phyloP scores from a whole-genome alignment of 1,140 invertebrate species.

The Dryas iulia region DNA sequence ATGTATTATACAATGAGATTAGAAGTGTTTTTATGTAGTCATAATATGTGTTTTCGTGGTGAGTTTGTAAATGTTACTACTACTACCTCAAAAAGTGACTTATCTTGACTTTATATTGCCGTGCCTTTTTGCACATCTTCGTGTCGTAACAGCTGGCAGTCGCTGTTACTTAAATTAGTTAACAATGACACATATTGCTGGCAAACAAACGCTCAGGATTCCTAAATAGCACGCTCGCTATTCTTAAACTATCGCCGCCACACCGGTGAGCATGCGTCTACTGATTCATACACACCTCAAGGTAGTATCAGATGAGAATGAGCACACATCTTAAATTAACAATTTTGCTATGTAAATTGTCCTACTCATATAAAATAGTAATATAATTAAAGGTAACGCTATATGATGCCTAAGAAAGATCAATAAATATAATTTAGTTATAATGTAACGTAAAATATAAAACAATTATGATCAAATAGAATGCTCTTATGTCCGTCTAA shows the following conservation, averaged over 20 bases:
- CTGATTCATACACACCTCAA: slow-evolving; percentile 75
- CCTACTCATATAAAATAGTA: neutral
- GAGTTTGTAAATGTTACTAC: neutral
- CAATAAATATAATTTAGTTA: neutral
- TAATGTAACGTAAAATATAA: neutral
- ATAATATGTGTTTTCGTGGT: neutral
- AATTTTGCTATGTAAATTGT: slow-evolving; percentile 8
- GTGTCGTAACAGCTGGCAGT: slow-evolving; percentile 76
- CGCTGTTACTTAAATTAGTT: slow-evolving; percentile 78
- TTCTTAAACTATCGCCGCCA: slow-evolving; percentile 66
- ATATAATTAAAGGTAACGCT: neutral
- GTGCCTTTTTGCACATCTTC: slow-evolving; percentile 40
- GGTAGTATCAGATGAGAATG: slow-evolving; percentile 57
- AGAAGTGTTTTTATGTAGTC: slow-evolving; percentile 13
- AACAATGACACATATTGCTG: slow-evolving; percentile 80
- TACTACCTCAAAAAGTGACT: neutral
- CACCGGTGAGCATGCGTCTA: slow-evolving; percentile 69
- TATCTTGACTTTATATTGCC: neutral
- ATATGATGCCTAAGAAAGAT: neutral
- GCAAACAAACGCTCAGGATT: slow-evolving; percentile 75
- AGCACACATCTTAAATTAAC: slow-evolving; percentile 43
- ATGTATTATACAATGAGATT: slow-evolving; percentile 29
- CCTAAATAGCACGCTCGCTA: slow-evolving; percentile 76
- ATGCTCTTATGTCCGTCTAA: neutral
- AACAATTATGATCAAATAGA: neutral